Evolutionary conservation across 2,888 invertebrate genomes (phyloP).

Genomic region (Lottia scabra): DNA sequence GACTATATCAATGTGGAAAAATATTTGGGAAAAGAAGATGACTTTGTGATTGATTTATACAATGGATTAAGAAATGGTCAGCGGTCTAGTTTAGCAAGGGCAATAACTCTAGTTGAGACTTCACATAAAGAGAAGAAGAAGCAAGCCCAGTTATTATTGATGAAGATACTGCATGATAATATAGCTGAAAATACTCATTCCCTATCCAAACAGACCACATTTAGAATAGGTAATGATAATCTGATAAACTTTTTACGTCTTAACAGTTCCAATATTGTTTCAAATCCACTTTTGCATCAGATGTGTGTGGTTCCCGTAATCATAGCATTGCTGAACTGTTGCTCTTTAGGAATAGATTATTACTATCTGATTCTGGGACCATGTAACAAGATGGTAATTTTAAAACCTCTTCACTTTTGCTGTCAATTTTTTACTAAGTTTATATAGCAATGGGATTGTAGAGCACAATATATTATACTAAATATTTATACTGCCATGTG

Average conservation of each 20-base stretch:
- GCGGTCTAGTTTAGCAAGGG: constrained; percentile 69
- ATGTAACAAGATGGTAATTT: too few relatives aligned
- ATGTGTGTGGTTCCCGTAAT: constrained; percentile 1
- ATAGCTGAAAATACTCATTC: constrained; percentile 38
- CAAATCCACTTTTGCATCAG: too few relatives aligned
- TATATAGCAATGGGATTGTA: too few relatives aligned
- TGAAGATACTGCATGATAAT: constrained; percentile 57
- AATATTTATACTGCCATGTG: too few relatives aligned
- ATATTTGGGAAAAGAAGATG: constrained; percentile 8
- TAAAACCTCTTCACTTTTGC: too few relatives aligned
- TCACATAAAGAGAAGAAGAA: constrained; percentile 67
- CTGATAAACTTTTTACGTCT: too few relatives aligned
- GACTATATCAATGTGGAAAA: neutral
- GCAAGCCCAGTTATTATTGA: constrained; percentile 68
- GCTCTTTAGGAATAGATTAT: too few relatives aligned
- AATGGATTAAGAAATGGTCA: constrained; percentile 56
- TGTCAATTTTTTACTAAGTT: too few relatives aligned
- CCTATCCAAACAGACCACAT: constrained; percentile 47
- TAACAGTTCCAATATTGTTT: too few relatives aligned
- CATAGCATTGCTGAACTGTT: too few relatives aligned
- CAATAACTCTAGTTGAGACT: constrained; percentile 72
- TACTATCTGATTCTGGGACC: too few relatives aligned
- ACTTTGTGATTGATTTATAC: constrained; percentile 42
- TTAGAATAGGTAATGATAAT: constrained; percentile 70
- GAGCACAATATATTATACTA: too few relatives aligned